phyloP scores from a whole-genome alignment of 2,797 vertebrate species.

The Danio tinwini region DNA sequence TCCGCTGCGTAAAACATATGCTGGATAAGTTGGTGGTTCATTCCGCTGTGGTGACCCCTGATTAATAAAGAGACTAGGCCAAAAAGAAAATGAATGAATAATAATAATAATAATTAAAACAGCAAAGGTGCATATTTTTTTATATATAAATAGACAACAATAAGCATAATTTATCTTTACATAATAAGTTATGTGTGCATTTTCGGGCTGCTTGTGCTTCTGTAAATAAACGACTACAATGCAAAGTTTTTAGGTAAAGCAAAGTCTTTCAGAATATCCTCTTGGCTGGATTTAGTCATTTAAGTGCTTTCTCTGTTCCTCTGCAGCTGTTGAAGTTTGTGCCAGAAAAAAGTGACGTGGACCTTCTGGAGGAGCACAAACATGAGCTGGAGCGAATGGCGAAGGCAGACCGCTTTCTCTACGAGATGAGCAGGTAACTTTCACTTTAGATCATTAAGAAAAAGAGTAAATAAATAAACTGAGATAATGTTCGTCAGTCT shows the following conservation, averaged over 20 bases:
- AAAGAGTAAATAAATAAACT: neutral
- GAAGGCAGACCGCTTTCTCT: constrained; percentile 92
- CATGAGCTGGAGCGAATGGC: constrained; percentile 95
- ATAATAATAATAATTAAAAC: no score
- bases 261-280: neutral
- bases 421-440: constrained; percentile 93
- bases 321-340: constrained; percentile 91
- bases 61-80: no score
- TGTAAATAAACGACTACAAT: neutral
- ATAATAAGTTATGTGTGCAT: neutral
- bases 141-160: no score
- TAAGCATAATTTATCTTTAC: neutral
- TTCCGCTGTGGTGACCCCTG: no score
- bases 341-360: constrained; percentile 92
- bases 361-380: constrained; percentile 92
- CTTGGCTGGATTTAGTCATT: constrained; percentile 12
- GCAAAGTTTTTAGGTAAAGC: no score
- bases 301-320: neutral
- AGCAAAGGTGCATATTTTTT: no score
- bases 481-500: neutral
- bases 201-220: neutral
- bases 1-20: no score
- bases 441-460: neutral
- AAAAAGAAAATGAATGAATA: no score
- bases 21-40: no score